Base-by-base conservation (phyloP, 2,888 invertebrate species). In the Spilosoma lubricipeda region DNA sequence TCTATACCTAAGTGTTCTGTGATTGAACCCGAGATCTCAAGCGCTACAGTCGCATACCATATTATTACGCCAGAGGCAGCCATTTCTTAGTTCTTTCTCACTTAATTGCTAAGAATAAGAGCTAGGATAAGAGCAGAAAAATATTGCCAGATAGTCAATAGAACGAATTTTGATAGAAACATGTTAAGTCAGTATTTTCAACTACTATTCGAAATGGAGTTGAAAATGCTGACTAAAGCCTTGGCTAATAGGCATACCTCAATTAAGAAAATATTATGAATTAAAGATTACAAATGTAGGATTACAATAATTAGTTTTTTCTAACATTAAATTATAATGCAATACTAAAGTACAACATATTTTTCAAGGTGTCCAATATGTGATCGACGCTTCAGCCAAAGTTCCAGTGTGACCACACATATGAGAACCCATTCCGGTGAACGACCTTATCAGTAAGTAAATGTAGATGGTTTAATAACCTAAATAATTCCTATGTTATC, bases 351-450 rank as follows among this genome's bases (percentile, higher is more conserved):
- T 63, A 2, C 15, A 63, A 30, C 8, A 18, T n/a, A 27, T 70
- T 13, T 70, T 33, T 23, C 39, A 45, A 97, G 98, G 85, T 99
- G 99, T 96, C 98, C 99, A 36, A 98, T 99, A 83, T 99, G 99
- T 93, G 99, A 99, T 91, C 97, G 99, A 78, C 97, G 99, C 86
- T 99, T 99, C 93, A 99, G 99, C 77, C 99, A 99, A 91, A 99
- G 99, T 87, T 98, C 98, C 72, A 97, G 97, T 79, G 99, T 99
- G 72, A 99, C 99, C 74, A 99, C 99, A 83, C 99, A 99, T 96
- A 99, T 99, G 99, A 97, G 99, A 90, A 99, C 99, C n/a, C 99
- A 99, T 95, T 99, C 99, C n/a, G 99, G 99, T n/a, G 99, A 99
- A 92, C 96, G 99, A 75, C 99, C 99, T 0, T 99, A 99, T 93